Evolutionary conservation across 2,113 vertebrate species (phyloP).

Genomic region (Mus spicilegus): DNA sequence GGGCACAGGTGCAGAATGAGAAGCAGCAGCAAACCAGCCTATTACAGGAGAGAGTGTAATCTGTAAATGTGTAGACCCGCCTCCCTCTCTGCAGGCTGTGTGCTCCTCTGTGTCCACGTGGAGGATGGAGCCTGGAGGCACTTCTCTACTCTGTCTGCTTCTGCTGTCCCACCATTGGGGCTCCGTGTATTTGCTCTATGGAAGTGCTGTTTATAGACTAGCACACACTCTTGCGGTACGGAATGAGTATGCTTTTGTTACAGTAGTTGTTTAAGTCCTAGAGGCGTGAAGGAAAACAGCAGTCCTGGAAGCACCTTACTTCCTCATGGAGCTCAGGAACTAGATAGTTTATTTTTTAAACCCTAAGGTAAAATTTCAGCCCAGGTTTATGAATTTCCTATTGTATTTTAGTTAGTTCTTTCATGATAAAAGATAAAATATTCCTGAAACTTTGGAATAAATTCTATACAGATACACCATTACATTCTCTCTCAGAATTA

Average conservation of each 20-base stretch:
- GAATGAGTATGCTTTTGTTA: conserved; percentile 1
- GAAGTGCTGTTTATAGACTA: not conserved
- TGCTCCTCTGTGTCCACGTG: not conserved
- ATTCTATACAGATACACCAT: not conserved
- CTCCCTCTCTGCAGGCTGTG: not conserved
- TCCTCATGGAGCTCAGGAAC: not conserved
- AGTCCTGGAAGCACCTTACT: not conserved
- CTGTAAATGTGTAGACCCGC: not conserved
- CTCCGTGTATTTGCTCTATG: not conserved
- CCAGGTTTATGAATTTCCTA: not conserved
- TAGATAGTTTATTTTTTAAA: not conserved
- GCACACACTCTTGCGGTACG: not conserved
- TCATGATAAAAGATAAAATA: conserved; percentile 12
- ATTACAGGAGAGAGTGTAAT: too few species aligned
- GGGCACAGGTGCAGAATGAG: not conserved
- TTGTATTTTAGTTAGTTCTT: not conserved
- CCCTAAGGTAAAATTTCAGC: not conserved
- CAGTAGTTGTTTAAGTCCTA: conserved; percentile 10
- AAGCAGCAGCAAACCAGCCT: not conserved
- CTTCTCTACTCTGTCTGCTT: not conserved
- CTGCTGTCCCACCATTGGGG: not conserved
- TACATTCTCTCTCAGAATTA: conserved; percentile 11
- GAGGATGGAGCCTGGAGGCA: not conserved
- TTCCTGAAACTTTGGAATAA: conserved; percentile 33
- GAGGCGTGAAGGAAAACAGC: not conserved